Evolutionary conservation across 2,797 vertebrate species (phyloP).

Genomic region (Aldrovandia affinis): DNA sequence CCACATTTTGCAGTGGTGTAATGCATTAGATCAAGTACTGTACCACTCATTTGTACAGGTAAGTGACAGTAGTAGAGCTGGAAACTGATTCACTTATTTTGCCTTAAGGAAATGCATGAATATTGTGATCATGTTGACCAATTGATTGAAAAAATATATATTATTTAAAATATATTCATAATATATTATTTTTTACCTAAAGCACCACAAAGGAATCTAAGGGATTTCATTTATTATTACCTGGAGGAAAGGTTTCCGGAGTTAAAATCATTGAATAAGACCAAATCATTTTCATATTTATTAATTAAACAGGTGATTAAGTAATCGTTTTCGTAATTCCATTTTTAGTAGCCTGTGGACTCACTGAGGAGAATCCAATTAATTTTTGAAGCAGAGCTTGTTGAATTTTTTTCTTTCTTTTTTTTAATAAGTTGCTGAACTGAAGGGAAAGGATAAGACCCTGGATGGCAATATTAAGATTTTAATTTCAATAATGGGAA

Average conservation of each 20-base stretch:
- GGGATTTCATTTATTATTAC: neutral
- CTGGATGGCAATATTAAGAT: neutral
- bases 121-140: too few relatives aligned
- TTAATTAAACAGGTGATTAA: neutral
- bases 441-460: neutral
- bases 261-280: neutral
- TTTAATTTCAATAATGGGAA: neutral
- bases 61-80: too few relatives aligned
- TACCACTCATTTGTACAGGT: too few relatives aligned
- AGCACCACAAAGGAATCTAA: neutral
- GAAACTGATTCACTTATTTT: too few relatives aligned
- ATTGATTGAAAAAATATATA: too few relatives aligned
- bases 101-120: too few relatives aligned
- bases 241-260: neutral
- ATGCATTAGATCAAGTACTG: too few relatives aligned
- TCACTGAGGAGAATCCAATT: slow-evolving; percentile 16
- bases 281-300: neutral
- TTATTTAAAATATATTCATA: too few relatives aligned
- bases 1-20: too few relatives aligned
- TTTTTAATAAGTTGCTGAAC: neutral
- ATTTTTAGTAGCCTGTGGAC: neutral
- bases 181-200: neutral
- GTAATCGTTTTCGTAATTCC: neutral
- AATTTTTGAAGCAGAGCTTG: slow-evolving; percentile 13
- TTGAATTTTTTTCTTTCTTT: neutral